Evolutionary conservation across 1,140 invertebrate genomes (phyloP), one percentile per base, ranked within the genome.

Genomic region (Tetramorium alpestre): DNA sequence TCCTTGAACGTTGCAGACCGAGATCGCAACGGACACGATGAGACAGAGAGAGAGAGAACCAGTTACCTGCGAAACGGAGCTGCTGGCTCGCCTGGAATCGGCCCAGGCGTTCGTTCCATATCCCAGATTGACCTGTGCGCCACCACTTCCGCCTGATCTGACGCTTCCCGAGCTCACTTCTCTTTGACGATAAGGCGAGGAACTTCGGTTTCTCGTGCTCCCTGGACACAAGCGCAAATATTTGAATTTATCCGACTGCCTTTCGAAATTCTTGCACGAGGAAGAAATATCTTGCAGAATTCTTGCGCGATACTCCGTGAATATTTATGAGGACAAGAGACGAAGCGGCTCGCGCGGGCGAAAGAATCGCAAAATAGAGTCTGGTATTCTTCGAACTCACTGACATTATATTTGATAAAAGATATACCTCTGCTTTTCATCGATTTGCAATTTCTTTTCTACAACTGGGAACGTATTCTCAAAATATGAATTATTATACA

Each of bases 41-140:
- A 33, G 0, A 33, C 33, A n/a, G 41, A 33, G 22, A 67, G 28
- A 41, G 58, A 65, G 11, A 25, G 8, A 10, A 6, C n/a, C 49
- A 18, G 54, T 84, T 92, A 97, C 97, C 96, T 97, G 97, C 87
- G 97, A 97, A 8, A 97, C 97, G 6, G 97, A 97, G 93, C 97
- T 97, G 87, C 97, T 97, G 28, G 97, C 97, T 88, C 97, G 93
- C 80, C 97, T 95, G 2, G 97, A 97, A 44, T 97, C 96, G 8
- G 96, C 96, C 88, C 96, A 95, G 18, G 94, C 95, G 88, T 94
- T 95, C 78, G 94, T 94, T 76, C 94, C 95, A 88, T 96, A 96
- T 64, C 94, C 95, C 85, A 95, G 89, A 90, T 95, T 96, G 82
- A 94, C 93, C 88, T 94, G 94, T 33, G 80, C 69, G 81, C 93